Evolutionary conservation across 2,888 invertebrate species (phyloP), one percentile per base, ranked within the genome.

Genomic region (Epirrhoe alternata): DNA sequence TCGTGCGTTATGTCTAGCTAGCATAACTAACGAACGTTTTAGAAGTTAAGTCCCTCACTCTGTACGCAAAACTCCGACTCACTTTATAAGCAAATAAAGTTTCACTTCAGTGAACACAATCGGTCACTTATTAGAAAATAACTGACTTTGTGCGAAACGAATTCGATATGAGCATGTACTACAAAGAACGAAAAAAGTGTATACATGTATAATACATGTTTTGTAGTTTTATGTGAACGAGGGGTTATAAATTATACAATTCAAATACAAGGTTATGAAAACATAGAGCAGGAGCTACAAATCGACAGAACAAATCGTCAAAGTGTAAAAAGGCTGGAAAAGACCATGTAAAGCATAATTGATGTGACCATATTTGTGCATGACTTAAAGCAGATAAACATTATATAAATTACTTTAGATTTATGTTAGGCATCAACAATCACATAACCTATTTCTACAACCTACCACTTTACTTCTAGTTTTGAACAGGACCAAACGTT

Each of bases 381-480:
- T 81, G 75, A 84, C 88, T 63, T 88, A 88, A 88, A 90, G 87
- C 87, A 83, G 73, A 86, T 70, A 77, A 85, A 79, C 74, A 79
- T 82, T 77, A 83, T 77, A 83, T 66, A 78, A 80, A 80, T 77
- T 80, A 83, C 78, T 71, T 80, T 84, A 80, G 77, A 78, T 82
- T 84, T 79, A 78, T 78, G 75, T 88, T 88, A 91, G 88, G 89
- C 89, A 85, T 84, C 80, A 69, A 85, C 86, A 90, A 92, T 90
- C 88, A 90, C 90, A 88, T 86, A 85, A 83, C 78, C 84, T 86
- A 86, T 74, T 71, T 73, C 86, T 88, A 90, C 83, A 81, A 82
- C 78, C 82, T 81, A 74, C 72, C 70, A 76, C 70, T 71, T 61
- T 67, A 73, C 70, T 47, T 47, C 73, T 68, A 75, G 66, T 72